Evolutionary conservation across 2,888 invertebrate species (phyloP).

Genomic region (Lampropteryx suffumata): DNA sequence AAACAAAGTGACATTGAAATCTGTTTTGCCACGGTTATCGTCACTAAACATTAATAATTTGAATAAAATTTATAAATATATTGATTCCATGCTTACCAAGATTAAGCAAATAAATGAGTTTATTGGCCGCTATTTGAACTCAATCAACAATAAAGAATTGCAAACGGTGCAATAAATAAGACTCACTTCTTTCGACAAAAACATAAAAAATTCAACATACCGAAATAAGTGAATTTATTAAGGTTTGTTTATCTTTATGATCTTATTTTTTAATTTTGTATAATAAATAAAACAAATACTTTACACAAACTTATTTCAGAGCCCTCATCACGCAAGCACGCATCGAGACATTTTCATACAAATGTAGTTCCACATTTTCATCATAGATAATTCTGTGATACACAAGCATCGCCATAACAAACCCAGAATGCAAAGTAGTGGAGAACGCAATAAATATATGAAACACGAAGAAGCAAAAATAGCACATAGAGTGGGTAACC

Average conservation of each 20-base stretch:
- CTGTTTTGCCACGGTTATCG: not conserved
- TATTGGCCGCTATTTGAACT: slow-evolving; percentile 7
- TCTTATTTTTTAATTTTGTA: too few relatives aligned
- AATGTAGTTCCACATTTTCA: too few relatives aligned
- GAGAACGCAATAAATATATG: not conserved
- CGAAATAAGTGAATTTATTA: too few relatives aligned
- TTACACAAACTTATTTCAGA: too few relatives aligned
- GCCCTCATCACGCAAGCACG: too few relatives aligned
- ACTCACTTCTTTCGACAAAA: not conserved
- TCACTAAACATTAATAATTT: not conserved
- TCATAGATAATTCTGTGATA: too few relatives aligned
- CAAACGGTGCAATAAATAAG: slow-evolving; percentile 4
- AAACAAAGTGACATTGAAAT: slow-evolving; percentile 3
- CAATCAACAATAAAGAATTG: not conserved
- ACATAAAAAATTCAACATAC: too few relatives aligned
- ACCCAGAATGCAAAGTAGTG: too few relatives aligned
- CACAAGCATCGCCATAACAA: not conserved
- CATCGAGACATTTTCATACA: too few relatives aligned
- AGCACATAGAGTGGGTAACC: slow-evolving; percentile 36
- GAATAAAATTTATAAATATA: not conserved
- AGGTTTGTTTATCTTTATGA: too few relatives aligned
- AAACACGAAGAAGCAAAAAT: slow-evolving; percentile 28
- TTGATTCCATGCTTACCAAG: not conserved
- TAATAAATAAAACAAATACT: too few relatives aligned
- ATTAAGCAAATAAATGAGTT: slow-evolving; percentile 12